phyloP scores from a whole-genome alignment of 2,888 invertebrate species.

The Caenorhabditis drosophilae region DNA sequence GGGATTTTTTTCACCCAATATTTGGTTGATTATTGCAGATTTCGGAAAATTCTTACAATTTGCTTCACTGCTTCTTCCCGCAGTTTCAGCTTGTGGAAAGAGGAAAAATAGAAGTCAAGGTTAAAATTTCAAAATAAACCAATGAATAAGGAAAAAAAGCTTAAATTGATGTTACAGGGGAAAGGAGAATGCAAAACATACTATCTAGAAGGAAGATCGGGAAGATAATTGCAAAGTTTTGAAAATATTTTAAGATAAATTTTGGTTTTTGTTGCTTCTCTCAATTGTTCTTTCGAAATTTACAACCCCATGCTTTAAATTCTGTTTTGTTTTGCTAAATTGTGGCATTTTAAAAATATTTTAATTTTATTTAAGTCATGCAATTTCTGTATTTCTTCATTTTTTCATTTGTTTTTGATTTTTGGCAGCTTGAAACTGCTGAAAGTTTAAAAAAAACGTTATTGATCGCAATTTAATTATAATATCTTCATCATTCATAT shows the following conservation, averaged over 20 bases:
- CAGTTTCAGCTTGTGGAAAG: constrained; percentile 61
- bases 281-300: too few relatives aligned
- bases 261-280: neutral
- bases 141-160: too few relatives aligned
- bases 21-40: constrained; percentile 47
- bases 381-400: too few relatives aligned
- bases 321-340: too few relatives aligned
- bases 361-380: too few relatives aligned
- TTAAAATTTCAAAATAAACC: constrained; percentile 2
- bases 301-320: too few relatives aligned
- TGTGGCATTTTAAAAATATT: too few relatives aligned
- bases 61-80: constrained; percentile 65
- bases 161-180: too few relatives aligned
- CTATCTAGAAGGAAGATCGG: constrained; percentile 58
- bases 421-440: too few relatives aligned
- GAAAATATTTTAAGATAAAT: neutral
- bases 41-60: constrained; percentile 62
- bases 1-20: neutral
- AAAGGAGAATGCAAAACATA: constrained; percentile 66
- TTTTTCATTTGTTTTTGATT: neutral
- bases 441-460: too few relatives aligned
- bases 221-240: constrained; percentile 9
- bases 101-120: constrained; percentile 67
- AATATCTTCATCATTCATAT: too few relatives aligned
- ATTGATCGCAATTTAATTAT: too few relatives aligned